phyloP scores from a whole-genome alignment of 1,140 invertebrate genomes.

The Bombus cullumanus region DNA sequence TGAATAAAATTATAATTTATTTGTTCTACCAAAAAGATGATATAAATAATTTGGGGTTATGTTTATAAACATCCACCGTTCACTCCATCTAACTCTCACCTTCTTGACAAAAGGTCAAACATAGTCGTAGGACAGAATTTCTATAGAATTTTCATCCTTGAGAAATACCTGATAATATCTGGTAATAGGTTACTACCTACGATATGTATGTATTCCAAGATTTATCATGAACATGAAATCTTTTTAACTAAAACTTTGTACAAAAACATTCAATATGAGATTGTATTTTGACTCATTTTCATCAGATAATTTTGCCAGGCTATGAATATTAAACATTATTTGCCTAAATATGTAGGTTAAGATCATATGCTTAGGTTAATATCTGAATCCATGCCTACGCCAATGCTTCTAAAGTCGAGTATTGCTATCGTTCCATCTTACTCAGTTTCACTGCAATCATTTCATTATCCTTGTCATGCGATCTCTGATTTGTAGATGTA shows the following conservation, averaged over 20 bases:
- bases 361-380: not conserved
- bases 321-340: not conserved
- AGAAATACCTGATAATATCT: too few species aligned
- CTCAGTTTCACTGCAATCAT: not conserved
- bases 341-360: not conserved
- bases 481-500: not conserved
- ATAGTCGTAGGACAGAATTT: not conserved
- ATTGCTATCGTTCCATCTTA: not conserved
- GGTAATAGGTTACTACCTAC: too few species aligned
- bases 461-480: not conserved
- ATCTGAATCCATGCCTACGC: not conserved
- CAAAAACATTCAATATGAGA: too few species aligned
- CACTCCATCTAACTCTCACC: not conserved
- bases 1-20: not conserved
- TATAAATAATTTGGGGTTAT: not conserved
- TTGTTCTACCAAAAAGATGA: not conserved
- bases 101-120: not conserved
- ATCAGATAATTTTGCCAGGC: not conserved
- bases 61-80: slow-evolving; percentile 9
- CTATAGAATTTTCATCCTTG: not conserved
- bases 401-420: not conserved
- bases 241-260: too few species aligned
- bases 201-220: too few species aligned
- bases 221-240: too few species aligned
- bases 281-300: not conserved